phyloP scores from a whole-genome alignment of 2,113 vertebrate species.

The Macrotis lagotis region DNA sequence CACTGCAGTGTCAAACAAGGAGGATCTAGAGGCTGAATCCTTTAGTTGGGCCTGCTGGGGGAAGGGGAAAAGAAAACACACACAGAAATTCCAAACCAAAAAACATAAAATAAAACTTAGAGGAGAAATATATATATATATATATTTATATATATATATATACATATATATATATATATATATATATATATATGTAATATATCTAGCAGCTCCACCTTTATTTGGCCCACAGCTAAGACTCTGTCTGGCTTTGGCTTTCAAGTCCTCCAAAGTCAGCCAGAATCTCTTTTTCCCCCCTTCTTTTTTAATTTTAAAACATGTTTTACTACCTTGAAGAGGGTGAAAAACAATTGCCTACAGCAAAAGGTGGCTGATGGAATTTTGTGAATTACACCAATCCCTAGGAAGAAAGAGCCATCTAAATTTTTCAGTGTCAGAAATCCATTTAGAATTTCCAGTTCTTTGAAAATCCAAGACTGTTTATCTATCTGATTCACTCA shows the following conservation, averaged over 20 bases:
- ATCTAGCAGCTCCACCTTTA: slow-evolving; percentile 67
- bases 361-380: slow-evolving; percentile 56
- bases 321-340: slow-evolving; percentile 76
- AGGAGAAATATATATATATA: too few relatives aligned
- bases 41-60: slow-evolving; percentile 78
- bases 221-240: slow-evolving; percentile 71
- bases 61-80: neutral
- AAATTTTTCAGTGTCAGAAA: slow-evolving; percentile 68
- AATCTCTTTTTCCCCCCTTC: slow-evolving; percentile 49
- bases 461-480: slow-evolving; percentile 81
- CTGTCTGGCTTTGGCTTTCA: slow-evolving; percentile 76
- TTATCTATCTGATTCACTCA: slow-evolving; percentile 78
- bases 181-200: too few relatives aligned
- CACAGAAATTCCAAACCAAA: slow-evolving; percentile 68
- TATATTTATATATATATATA: too few relatives aligned
- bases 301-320: slow-evolving; percentile 76
- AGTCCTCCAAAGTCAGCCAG: slow-evolving; percentile 73
- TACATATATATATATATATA: too few relatives aligned
- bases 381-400: slow-evolving; percentile 70
- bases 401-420: slow-evolving; percentile 57
- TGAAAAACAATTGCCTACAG: slow-evolving; percentile 66
- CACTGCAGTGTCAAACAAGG: slow-evolving; percentile 79
- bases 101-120: slow-evolving; percentile 77
- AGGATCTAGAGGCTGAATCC: slow-evolving; percentile 79
- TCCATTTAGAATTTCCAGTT: slow-evolving; percentile 69